Evolutionary conservation across 2,797 vertebrate genomes (phyloP), one percentile per base, ranked within the genome.

Genomic region (Odontamblyopus rebecca): DNA sequence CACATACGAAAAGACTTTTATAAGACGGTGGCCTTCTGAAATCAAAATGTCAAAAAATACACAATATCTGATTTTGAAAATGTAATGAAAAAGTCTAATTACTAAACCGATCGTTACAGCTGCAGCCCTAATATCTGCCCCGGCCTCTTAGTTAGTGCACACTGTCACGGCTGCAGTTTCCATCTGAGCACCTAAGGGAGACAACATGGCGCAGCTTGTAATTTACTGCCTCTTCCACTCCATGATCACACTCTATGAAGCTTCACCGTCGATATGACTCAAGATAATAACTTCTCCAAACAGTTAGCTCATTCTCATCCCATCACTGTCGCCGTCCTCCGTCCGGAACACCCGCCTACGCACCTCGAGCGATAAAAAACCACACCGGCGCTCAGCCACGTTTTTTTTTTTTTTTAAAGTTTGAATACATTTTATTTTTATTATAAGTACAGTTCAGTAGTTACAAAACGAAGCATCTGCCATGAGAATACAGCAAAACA

Each of bases 401-500:
- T 71, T 77, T 70, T 81, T 50, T 72, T 80, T 32, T 32, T 82
- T 83, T 85, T 92, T 91, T 41, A 48, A 92, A 92, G 89, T 93
- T 93, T 92, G 94, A 94, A 94, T 95, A 95, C 93, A 94, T 94
- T 94, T 94, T 95, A 94, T 95, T 95, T 95, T 95, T 94, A 94
- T 94, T 94, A 95, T 94, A 95, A 95, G 94, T 95, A 95, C 94
- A 94, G 94, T 93, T 94, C 94, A 95, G 94, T 95, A 95, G 93
- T 95, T 95, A 95, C 94, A 95, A 95, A 94, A 94, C 92, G 83
- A 95, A 94, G 93, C 93, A 94, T 95, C 93, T 94, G 93, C 93
- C 93, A 95, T 94, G 92, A 94, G 91, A 91, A 91, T 92, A 95
- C 94, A 95, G 92, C 92, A 89, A 93, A 91, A 92, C 91, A 91